Evolutionary conservation across 2,113 vertebrate species (phyloP).

Genomic region (Haliaeetus leucogaster): DNA sequence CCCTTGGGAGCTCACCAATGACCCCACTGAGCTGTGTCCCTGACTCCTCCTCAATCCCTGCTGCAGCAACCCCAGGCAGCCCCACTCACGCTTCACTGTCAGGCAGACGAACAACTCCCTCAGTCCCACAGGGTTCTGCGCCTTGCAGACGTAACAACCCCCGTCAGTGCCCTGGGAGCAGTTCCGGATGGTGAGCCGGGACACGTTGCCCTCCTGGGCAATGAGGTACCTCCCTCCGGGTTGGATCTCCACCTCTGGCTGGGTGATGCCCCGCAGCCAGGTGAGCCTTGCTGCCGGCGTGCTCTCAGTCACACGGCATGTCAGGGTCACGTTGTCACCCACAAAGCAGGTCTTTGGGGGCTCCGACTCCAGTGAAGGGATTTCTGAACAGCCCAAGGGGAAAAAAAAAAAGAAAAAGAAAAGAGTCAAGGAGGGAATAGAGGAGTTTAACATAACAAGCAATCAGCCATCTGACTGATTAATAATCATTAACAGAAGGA

Average conservation of each 20-base stretch:
- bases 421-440: not conserved
- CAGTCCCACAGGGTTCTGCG: constrained; percentile 80
- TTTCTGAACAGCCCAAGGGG: constrained; percentile 60
- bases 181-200: constrained; percentile 84
- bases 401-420: not conserved
- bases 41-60: not conserved
- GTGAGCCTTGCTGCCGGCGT: constrained; percentile 75
- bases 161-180: constrained; percentile 76
- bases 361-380: constrained; percentile 74
- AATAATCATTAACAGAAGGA: constrained; percentile 41
- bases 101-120: constrained; percentile 81
- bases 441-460: not conserved
- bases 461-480: not conserved
- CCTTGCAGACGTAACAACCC: constrained; percentile 85
- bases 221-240: constrained; percentile 74
- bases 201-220: constrained; percentile 36
- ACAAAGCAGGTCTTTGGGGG: constrained; percentile 79
- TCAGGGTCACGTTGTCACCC: constrained; percentile 74
- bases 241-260: constrained; percentile 48
- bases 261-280: constrained; percentile 77
- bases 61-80: not conserved
- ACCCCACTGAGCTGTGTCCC: not conserved
- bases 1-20: not conserved
- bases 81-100: constrained; percentile 83
- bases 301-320: constrained; percentile 74